Evolutionary conservation across 2,113 vertebrate genomes (phyloP), one percentile per base, ranked within the genome.

Genomic region (Erythrocebus patas): DNA sequence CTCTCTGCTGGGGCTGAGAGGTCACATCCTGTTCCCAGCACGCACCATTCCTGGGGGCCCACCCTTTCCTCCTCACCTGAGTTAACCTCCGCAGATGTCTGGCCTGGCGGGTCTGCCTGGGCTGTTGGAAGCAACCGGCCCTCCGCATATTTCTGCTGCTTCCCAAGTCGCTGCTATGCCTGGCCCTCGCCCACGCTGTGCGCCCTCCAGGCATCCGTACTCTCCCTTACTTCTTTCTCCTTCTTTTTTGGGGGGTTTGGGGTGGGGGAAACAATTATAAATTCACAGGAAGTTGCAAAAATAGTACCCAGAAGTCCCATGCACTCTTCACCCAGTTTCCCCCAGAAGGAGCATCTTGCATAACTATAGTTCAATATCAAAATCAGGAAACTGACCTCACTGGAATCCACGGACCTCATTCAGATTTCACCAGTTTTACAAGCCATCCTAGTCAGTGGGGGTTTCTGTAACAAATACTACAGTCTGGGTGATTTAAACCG

Each of bases 291-390:
- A 93, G 72, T 35, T 89, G 40, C n/a, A 70, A 27, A 59, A 70
- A n/a, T 9, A 32, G 4, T 4, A 2, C 5, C 0, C 30, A 27
- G 48, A 66, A 4, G 27, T 30, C 90, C 35, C 7, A 0, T 0
- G 48, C 2, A 1, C 59, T 25, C 43, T 72, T 75, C 17, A n/a
- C 66, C 25, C 32, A 6, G 16, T 6, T 1, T 17, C 8, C 14
- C 75, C 32, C 25, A 3, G 1, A 0, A 13, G 22, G 3, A 43
- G 43, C 48, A 10, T 9, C 27, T 30, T 2, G 11, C 6, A 1
- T 5, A 7, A 10, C 7, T 1, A 8, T 9, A 2, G 48, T 3
- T 6, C 27, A 2, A 0, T 2, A 8, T 11, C 14, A n/a, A 6
- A 17, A 43, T 2, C 4, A 1, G 70, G 70, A 79, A 25, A 32